Evolutionary conservation across 2,888 invertebrate genomes (phyloP).

Genomic region (Drosophila nr. perissopoda): DNA sequence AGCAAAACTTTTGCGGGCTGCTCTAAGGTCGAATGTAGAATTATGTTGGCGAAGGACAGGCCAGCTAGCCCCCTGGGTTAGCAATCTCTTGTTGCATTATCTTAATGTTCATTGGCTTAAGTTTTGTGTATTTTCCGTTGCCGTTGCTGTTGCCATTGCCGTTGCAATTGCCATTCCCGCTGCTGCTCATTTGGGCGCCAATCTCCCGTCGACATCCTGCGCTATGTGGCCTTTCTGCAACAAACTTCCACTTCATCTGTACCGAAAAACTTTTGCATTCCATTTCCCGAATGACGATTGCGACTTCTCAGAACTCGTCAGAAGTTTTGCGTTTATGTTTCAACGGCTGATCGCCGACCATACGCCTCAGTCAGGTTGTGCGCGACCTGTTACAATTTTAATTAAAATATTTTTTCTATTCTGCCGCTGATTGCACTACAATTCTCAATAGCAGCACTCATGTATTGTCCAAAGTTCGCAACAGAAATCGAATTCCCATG

Average conservation of each 20-base stretch:
- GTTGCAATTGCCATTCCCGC: slow-evolving; percentile 28
- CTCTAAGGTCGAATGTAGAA: slow-evolving; percentile 71
- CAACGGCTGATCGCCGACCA: slow-evolving; percentile 28
- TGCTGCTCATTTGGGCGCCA: slow-evolving; percentile 74
- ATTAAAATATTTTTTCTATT: slow-evolving; percentile 48
- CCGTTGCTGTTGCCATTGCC: slow-evolving; percentile 11
- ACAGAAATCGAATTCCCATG: slow-evolving; percentile 49
- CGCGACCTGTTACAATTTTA: slow-evolving; percentile 51
- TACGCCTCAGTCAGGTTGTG: neutral
- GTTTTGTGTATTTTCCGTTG: slow-evolving; percentile 78
- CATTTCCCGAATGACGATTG: slow-evolving; percentile 59
- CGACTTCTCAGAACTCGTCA: slow-evolving; percentile 57
- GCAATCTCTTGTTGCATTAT: slow-evolving; percentile 69
- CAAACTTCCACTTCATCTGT: slow-evolving; percentile 60
- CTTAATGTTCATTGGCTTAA: slow-evolving; percentile 82
- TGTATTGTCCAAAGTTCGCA: slow-evolving; percentile 40
- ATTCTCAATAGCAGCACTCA: slow-evolving; percentile 15
- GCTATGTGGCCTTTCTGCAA: slow-evolving; percentile 35
- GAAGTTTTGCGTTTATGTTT: slow-evolving; percentile 44
- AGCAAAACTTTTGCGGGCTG: slow-evolving; percentile 75
- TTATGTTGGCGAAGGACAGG: slow-evolving; percentile 53
- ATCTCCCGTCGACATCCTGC: slow-evolving; percentile 76
- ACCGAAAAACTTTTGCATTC: slow-evolving; percentile 63
- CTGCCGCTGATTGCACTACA: slow-evolving; percentile 1
- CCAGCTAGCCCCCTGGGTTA: slow-evolving; percentile 12